These are phyloP conservation scores for Echinometra lucunter DNA, from an alignment of 53 echinoderm and acorn worm genomes.

Conservation along the genomic window DNA sequence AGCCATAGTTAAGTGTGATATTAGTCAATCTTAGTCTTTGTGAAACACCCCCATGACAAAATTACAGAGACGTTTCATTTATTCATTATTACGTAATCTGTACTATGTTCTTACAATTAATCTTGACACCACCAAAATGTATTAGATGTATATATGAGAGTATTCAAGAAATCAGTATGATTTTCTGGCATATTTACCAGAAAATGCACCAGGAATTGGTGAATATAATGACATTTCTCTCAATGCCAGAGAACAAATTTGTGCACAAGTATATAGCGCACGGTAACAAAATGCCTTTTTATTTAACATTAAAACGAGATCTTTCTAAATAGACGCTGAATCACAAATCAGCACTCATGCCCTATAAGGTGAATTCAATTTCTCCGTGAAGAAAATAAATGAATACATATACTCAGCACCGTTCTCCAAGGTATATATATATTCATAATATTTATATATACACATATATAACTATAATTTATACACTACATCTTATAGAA, in stretches of 20 bases:
- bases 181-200: background rate
- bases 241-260: background rate
- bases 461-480: slow-evolving; percentile 51
- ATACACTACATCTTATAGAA: slow-evolving; percentile 48
- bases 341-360: background rate
- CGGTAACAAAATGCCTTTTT: background rate
- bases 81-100: background rate
- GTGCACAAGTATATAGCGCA: background rate
- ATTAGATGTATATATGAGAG: background rate
- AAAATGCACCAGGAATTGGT: background rate
- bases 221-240: background rate
- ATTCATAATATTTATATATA: slow-evolving; percentile 58
- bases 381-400: slow-evolving; percentile 42
- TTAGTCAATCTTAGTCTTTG: too few species aligned
- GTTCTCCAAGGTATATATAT: slow-evolving; percentile 38
- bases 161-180: background rate
- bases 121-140: background rate
- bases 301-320: background rate
- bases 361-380: background rate
- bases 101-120: background rate
- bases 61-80: background rate
- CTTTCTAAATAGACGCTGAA: background rate
- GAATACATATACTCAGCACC: slow-evolving; percentile 57
- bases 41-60: too few species aligned
- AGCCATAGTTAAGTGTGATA: too few species aligned